Evolutionary conservation across 2,113 vertebrate genomes (phyloP).

Genomic region (Saccopteryx bilineata): DNA sequence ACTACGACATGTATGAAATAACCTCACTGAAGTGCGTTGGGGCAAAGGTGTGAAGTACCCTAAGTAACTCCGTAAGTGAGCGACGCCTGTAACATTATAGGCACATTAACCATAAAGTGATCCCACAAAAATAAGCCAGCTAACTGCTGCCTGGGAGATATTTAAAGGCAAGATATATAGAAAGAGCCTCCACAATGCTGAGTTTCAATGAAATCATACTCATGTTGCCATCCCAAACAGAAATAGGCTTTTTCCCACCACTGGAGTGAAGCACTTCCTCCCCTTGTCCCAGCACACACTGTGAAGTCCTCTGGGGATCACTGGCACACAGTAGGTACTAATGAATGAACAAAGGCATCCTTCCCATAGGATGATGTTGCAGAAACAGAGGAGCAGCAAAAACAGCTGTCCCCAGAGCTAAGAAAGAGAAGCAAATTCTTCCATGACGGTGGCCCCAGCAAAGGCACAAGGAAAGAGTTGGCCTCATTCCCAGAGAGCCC

Average conservation of each 20-base stretch:
- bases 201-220: neutral
- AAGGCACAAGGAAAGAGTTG: neutral
- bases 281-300: neutral
- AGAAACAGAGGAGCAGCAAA: fast-evolving
- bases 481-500: neutral
- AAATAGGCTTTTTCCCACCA: neutral
- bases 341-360: neutral
- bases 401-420: neutral
- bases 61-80: neutral
- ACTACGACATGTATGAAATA: neutral
- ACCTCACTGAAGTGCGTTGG: neutral
- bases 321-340: fast-evolving
- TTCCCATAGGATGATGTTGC: neutral
- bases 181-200: neutral
- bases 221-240: neutral
- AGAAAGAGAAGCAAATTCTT: neutral
- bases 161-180: neutral
- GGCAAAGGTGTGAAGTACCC: neutral
- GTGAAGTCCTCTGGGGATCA: neutral
- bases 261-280: no score
- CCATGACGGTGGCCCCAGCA: neutral
- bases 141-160: neutral
- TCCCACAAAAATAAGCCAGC: neutral
- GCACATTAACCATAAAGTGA: neutral
- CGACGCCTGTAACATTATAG: neutral